Percentiles rank a stretch among this genome's conserved stretches.
Conservation (phyloP, 2,113 vertebrate genomes). For the Nothocercus nigrocapillus region DNA sequence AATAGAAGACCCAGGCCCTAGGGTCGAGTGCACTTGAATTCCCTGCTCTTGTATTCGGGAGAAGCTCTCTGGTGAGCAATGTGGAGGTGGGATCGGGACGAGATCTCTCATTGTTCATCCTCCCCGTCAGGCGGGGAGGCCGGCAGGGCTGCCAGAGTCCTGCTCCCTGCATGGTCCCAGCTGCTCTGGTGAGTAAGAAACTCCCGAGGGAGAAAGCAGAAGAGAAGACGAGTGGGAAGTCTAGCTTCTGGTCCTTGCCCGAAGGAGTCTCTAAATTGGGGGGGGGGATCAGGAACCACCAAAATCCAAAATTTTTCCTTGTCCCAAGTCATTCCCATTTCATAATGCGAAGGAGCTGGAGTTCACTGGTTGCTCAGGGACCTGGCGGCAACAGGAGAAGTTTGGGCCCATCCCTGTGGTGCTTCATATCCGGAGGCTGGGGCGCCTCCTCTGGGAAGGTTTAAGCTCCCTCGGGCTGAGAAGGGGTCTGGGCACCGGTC, state of each 20-base stretch:
- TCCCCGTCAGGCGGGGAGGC: not conserved
- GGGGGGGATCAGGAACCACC: not conserved
- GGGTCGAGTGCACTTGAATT: not conserved
- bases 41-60: not conserved
- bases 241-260: not conserved
- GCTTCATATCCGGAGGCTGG: not conserved
- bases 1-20: not conserved
- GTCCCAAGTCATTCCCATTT: not conserved
- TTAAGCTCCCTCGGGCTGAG: conserved; percentile 30
- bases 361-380: not conserved
- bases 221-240: not conserved
- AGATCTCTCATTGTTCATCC: not conserved
- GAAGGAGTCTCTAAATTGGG: not conserved
- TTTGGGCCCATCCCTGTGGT: conserved; percentile 8
- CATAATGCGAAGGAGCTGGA: not conserved
- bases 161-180: not conserved
- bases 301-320: not conserved
- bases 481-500: conserved; percentile 32
- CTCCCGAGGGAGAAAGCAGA: not conserved
- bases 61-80: not conserved
- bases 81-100: not conserved
- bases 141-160: not conserved
- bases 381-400: not conserved
- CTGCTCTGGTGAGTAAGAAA: rapidly evolving
- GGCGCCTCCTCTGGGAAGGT: not conserved